Conservation (phyloP, 2,113 vertebrate genomes). For the Dasyornis broadbenti region DNA sequence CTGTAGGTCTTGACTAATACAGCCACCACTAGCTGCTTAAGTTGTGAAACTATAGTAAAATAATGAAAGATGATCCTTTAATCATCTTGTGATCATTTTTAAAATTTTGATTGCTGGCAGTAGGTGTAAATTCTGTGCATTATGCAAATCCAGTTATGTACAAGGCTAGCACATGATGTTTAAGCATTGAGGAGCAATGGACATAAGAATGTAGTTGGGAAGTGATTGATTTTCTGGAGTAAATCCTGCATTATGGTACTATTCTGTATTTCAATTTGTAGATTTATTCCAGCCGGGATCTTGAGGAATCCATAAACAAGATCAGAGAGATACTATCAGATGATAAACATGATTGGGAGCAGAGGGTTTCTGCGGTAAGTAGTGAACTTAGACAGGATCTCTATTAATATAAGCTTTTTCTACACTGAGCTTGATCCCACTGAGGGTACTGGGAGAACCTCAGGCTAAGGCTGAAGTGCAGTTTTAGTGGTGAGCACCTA, state of each 20-base stretch:
- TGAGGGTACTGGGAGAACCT: background rate
- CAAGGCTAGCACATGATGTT: background rate
- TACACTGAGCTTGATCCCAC: background rate
- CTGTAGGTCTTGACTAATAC: background rate
- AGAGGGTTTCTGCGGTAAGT: slow-evolving; percentile 90
- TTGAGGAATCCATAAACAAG: slow-evolving; percentile 94
- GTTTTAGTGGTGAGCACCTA: background rate
- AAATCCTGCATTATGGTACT: background rate
- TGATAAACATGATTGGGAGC: slow-evolving; percentile 98
- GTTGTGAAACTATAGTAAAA: background rate
- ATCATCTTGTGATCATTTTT: background rate
- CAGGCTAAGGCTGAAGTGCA: background rate
- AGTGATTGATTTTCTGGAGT: background rate
- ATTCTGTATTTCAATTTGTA: slow-evolving; percentile 59
- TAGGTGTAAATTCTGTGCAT: background rate
- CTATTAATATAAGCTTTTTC: background rate
- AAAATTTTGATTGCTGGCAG: background rate
- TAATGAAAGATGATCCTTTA: background rate
- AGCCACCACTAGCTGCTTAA: background rate
- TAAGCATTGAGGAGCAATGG: background rate
- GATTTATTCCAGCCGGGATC: slow-evolving; percentile 93
- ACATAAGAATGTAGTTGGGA: background rate
- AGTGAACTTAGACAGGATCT: background rate
- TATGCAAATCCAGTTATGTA: background rate
- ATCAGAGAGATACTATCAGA: slow-evolving; percentile 92